Base-by-base conservation (phyloP, 1,140 invertebrate genomes). In the Zophobas morio region DNA sequence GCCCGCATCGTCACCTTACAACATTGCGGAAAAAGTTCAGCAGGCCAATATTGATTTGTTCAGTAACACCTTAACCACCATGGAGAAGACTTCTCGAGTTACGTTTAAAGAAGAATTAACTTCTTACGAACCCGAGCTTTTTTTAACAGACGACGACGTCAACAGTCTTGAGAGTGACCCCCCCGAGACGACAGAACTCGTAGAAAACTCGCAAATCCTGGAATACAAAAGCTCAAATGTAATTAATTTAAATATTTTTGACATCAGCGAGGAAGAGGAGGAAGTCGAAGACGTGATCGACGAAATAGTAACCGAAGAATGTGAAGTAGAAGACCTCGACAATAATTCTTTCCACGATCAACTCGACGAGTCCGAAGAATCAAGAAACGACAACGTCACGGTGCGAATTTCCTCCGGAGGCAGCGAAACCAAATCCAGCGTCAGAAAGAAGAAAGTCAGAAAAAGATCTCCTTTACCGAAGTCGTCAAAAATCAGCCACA, bases 141-240 rank as follows among this genome's bases (percentile, higher is more conserved):
- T 66, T 1, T 40, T 66, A 66, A 85, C 85, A 32, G 84, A 85
- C 70, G 85, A 86, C 72, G 85, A 86, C 71, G 84, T 85, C 0
- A 82, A 83, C 56, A 86, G 85, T 63, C 82, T 86, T 42, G 84
- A 85, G 78, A 86, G 85, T 75, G 84, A 86, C 60, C 79, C 84
- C 39, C 70, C 70, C 20, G 82, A 74, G 46, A 72, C 20, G 20
- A 20, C 40, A 47, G 75, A 76, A 76, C 36, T 57, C 6, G 33
- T 39, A 37, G 57, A 66, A 46, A 2, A n/a, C 8, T 5, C n/a
- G 1, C 60, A 66, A 66, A 47, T 66, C 1, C 33, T 66, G 20
- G 60, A 66, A 42, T 66, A 66, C 32, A 66, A 66, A 66, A 66
- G 60, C 37, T 66, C 39, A 32, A 75, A 66, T 53, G 46, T 51